Percentiles rank a stretch among this genome's conserved stretches.
Evolutionary conservation across 2,797 vertebrate species (phyloP).

Genomic region (Craterocephalus amniculus): DNA sequence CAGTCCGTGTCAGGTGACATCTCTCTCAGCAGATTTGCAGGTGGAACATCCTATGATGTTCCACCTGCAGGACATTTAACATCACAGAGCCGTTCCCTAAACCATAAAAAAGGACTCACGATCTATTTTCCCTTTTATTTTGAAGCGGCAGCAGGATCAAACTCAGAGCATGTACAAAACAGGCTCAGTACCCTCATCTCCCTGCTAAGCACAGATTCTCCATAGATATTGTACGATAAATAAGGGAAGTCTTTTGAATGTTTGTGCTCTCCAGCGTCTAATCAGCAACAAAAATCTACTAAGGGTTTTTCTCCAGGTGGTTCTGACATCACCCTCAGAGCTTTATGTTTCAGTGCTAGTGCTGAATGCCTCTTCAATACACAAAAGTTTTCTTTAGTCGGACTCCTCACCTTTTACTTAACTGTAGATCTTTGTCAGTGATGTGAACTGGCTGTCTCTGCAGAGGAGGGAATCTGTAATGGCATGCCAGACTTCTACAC

Average conservation of each 20-base stretch:
- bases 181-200: slow-evolving; percentile 70
- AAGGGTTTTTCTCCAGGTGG: slow-evolving; percentile 77
- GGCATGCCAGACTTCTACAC: slow-evolving; percentile 64
- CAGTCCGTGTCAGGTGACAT: slow-evolving; percentile 58
- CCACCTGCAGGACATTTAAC: slow-evolving; percentile 52
- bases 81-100: slow-evolving; percentile 18
- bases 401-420: slow-evolving; percentile 57
- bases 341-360: slow-evolving; percentile 59
- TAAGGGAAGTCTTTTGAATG: slow-evolving; percentile 76
- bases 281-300: slow-evolving; percentile 78
- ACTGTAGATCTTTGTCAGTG: slow-evolving; percentile 21
- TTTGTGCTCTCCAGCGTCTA: slow-evolving; percentile 61
- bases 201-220: slow-evolving; percentile 74
- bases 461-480: slow-evolving; percentile 43
- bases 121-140: slow-evolving; percentile 39
- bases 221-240: slow-evolving; percentile 78
- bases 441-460: slow-evolving; percentile 41
- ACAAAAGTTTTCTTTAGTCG: slow-evolving; percentile 52
- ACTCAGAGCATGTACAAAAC: slow-evolving; percentile 60
- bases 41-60: slow-evolving; percentile 44
- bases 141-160: slow-evolving; percentile 46
- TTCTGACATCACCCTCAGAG: slow-evolving; percentile 65
- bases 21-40: slow-evolving; percentile 25
- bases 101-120: slow-evolving; percentile 10
- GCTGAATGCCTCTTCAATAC: slow-evolving; percentile 61